Evolutionary conservation across 2,888 invertebrate species (phyloP), one percentile per base, ranked within the genome.

Genomic region (Cosmorhoe ocellata): DNA sequence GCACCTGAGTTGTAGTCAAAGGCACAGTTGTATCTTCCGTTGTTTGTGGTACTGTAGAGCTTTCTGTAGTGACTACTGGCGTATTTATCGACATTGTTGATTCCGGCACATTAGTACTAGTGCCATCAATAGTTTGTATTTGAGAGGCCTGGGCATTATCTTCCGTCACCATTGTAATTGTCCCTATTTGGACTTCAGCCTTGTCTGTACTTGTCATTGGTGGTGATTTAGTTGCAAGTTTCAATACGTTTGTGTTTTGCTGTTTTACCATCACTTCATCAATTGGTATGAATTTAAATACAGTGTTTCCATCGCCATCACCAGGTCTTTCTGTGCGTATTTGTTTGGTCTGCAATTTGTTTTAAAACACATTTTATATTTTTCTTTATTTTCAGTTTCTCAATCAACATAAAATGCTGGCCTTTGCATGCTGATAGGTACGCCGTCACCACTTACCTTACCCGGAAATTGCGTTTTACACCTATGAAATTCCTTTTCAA

Each of bases 301-400:
- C 74, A 39, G 86, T 72, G 56, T 71, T 79, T 61, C 79, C 83
- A 56, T 70, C 81, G 61, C 77, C 85, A 61, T 84, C 81, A 58
- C 63, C 73, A 50, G 91, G 90, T 63, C 78, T 90, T 78, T 91
- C 90, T 14, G 91, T 91, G 53, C 90, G 81, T 60, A 91, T 91
- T 84, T 88, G 80, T 77, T 91, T 81, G 52, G 91, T 91, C 91
- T 91, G 88, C 59, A 90, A 91, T 72, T 60, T 64, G 55, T 71
- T 66, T 44, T 45, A 55, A 53, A n/a, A 39, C 44, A 26, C 5
- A 60, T 58, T 50, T 71, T 67, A 69, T 54, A 30, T 22, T 12
- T 55, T 51, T 4, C 3, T 34, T 18, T 27, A n/a, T 30, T 8
- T 10, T n/a, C 27, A 10, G 7, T 45, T 26, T 27, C 6, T 18